Percentiles rank a stretch among this genome's conserved stretches.
phyloP scores from a whole-genome alignment of 2,797 vertebrate species.

The Gallinago nigripennis region DNA sequence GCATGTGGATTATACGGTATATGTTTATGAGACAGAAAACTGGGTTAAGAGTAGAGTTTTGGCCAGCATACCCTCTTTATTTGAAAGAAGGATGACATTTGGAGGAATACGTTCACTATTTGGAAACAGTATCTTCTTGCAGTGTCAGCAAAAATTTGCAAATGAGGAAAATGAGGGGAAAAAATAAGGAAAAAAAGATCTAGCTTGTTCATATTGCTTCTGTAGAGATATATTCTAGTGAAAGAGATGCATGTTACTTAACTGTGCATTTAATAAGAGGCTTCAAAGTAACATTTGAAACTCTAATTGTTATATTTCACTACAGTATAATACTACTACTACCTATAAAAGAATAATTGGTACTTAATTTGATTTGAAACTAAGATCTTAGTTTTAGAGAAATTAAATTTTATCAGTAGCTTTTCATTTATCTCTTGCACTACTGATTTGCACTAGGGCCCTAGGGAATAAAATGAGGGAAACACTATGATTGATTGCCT shows the following conservation, averaged over 20 bases:
- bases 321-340: neutral
- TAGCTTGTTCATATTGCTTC: neutral
- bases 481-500: neutral
- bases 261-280: neutral
- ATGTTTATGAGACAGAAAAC: neutral
- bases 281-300: neutral
- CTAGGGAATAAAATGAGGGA: neutral
- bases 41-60: neutral
- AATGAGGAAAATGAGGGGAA: rapidly evolving
- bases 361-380: neutral
- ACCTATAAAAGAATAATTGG: neutral
- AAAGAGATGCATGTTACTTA: neutral
- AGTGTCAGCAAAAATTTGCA: neutral
- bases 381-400: neutral
- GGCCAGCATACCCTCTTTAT: neutral
- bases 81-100: neutral
- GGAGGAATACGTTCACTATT: neutral
- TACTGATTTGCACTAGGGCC: neutral
- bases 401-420: neutral
- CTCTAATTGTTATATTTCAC: neutral
- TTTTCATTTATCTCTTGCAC: neutral
- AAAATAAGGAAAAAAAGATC: neutral
- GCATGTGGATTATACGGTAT: neutral
- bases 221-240: neutral
- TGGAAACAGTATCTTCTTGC: neutral